phyloP scores from a whole-genome alignment of 1,140 invertebrate species.

The Cecropterus lyciades region DNA sequence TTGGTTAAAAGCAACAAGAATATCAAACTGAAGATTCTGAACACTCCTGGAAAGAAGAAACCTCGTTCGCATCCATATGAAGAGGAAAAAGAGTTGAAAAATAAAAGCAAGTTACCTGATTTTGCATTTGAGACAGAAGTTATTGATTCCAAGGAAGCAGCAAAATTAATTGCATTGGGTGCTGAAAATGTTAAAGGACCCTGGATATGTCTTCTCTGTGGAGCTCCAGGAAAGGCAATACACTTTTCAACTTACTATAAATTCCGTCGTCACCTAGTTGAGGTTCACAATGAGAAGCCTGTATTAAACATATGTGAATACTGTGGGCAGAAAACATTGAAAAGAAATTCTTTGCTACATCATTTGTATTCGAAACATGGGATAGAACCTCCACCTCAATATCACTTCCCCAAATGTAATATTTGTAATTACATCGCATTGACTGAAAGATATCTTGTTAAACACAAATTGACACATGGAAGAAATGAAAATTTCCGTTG shows the following conservation, averaged over 20 bases:
- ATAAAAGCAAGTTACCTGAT: constrained; percentile 47
- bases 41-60: constrained; percentile 59
- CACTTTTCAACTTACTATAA: constrained; percentile 91
- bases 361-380: constrained; percentile 93
- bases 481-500: constrained; percentile 73
- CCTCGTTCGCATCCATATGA: constrained; percentile 43
- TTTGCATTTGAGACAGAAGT: constrained; percentile 78
- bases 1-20: constrained; percentile 94
- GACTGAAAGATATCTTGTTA: constrained; percentile 87
- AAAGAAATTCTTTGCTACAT: constrained; percentile 91
- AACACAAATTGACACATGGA: constrained; percentile 86
- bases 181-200: constrained; percentile 86
- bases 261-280: constrained; percentile 92
- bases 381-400: constrained; percentile 88
- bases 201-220: constrained; percentile 88
- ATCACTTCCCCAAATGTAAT: constrained; percentile 91
- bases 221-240: constrained; percentile 86
- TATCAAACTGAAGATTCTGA: constrained; percentile 93
- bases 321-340: constrained; percentile 91
- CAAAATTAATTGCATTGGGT: constrained; percentile 79
- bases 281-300: constrained; percentile 92
- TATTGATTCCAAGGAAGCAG: constrained; percentile 76
- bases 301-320: constrained; percentile 92
- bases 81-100: constrained; percentile 54
- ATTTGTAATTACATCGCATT: constrained; percentile 90